Evolutionary conservation across 2,797 vertebrate genomes (phyloP).

Genomic region (Gadopsis marmoratus): DNA sequence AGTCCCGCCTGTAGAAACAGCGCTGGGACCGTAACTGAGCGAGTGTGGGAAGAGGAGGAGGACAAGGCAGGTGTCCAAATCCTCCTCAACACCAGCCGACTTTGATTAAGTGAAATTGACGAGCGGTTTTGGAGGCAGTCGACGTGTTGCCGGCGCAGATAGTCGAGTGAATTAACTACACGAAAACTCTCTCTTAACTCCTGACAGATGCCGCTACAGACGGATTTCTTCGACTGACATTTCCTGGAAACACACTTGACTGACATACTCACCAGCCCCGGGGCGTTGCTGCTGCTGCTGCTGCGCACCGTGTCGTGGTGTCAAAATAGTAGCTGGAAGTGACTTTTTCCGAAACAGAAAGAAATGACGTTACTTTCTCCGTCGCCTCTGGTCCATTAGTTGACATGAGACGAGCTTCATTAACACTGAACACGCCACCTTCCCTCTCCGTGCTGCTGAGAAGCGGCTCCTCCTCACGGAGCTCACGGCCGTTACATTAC

Average conservation of each 20-base stretch:
- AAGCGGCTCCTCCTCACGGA: conserved; percentile 70
- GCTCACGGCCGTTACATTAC: background rate
- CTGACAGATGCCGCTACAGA: conserved; percentile 57
- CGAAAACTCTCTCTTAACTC: conserved; percentile 24
- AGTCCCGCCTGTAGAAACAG: background rate
- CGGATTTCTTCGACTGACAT: conserved; percentile 53
- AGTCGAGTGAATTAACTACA: background rate
- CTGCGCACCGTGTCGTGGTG: conserved; percentile 10
- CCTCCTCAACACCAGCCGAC: background rate
- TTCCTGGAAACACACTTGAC: conserved; percentile 72
- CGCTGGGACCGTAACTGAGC: background rate
- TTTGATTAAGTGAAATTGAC: background rate
- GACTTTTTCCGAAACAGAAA: background rate
- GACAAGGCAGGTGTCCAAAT: conserved; percentile 36
- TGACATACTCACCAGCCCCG: conserved; percentile 71
- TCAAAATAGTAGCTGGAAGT: background rate
- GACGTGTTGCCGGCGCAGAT: background rate
- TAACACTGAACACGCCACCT: conserved; percentile 26
- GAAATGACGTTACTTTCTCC: conserved; percentile 34
- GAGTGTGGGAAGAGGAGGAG: conserved; percentile 20
- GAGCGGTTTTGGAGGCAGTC: too few relatives aligned
- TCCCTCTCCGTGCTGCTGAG: conserved; percentile 40
- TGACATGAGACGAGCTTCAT: conserved; percentile 41
- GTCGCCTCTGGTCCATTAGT: conserved; percentile 53
- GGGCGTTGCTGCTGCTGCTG: conserved; percentile 58